Evolutionary conservation across 2,113 vertebrate species (phyloP), one percentile per base, ranked within the genome.

Genomic region (Cyanistes caeruleus): DNA sequence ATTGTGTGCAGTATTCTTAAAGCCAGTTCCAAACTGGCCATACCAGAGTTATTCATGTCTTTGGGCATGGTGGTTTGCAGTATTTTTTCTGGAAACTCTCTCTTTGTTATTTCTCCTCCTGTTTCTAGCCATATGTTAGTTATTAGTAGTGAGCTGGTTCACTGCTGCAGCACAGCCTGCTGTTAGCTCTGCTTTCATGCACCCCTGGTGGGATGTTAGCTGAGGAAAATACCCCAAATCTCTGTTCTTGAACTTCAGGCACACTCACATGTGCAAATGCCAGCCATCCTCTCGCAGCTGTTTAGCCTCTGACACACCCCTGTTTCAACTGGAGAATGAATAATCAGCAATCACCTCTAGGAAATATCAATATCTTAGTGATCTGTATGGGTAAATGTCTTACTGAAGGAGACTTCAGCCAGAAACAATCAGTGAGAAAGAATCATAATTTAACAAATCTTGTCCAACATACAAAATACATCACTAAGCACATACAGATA

Each of bases 81-180:
- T 58, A 10, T 59, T 87, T 88, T 78, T 86, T 88, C 86, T 93
- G 85, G 89, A 95, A 84, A 37, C 52, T 67, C 60, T 90, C 39
- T 60, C 84, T 11, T 44, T 69, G 10, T 89, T 82, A 56, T 92
- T 93, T 59, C 25, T 35, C 69, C n/a, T 88, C 31, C 16, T 68
- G 7, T 74, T 90, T 67, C 48, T 44, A 35, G 30, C 33, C 86
- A 78, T 80, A 25, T 89, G 55, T 48, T 87, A 80, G 59, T 88
- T 84, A 87, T 96, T 89, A 90, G 23, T 67, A 37, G 27, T 27
- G 41, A 51, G 48, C 31, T 68, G 59, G 51, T 77, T 90, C 23
- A 8, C 41, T 78, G 62, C 59, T 81, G 52, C 65, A 76, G 63
- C 75, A 25, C 88, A 81, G 52, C 23, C 52, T 90, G 33, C 73